These are phyloP conservation scores for Ceyx cyanopectus DNA, from an alignment of 2,113 vertebrate genomes.

Conservation along the genomic window DNA sequence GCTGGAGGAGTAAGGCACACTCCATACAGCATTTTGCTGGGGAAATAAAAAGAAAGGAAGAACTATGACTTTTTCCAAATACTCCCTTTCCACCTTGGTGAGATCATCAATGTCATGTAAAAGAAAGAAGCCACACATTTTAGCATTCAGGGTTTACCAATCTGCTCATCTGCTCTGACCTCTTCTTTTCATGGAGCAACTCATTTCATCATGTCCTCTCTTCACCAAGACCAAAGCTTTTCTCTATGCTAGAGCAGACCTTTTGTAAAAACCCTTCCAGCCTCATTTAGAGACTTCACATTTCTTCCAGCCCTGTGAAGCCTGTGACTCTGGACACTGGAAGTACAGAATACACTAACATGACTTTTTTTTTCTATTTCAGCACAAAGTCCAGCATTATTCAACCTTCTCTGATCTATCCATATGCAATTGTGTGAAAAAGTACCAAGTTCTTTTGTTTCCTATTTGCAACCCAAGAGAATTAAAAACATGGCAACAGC, in stretches of 20 bases:
- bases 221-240: not conserved
- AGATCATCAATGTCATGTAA: not conserved
- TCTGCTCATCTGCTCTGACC: not conserved
- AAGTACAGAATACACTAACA: not conserved
- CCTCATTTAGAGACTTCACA: not conserved
- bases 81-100: not conserved
- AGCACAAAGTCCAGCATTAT: not conserved
- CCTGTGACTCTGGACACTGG: accelerated
- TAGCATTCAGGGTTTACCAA: not conserved
- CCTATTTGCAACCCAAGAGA: constrained; percentile 15
- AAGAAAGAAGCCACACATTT: not conserved
- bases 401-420: not conserved
- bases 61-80: not conserved
- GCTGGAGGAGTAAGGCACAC: not conserved
- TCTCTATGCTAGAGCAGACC: not conserved
- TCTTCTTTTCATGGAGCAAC: not conserved
- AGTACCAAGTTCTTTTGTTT: constrained; percentile 23
- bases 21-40: not conserved
- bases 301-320: not conserved
- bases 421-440: not conserved
- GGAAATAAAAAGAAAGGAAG: not conserved
- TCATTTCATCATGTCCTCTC: not conserved
- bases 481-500: constrained; percentile 32
- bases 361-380: not conserved
- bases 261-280: constrained; percentile 3